These are phyloP conservation scores for Scylla paramamosain DNA, from an alignment of 1,140 invertebrate genomes.

Conservation along the genomic window DNA sequence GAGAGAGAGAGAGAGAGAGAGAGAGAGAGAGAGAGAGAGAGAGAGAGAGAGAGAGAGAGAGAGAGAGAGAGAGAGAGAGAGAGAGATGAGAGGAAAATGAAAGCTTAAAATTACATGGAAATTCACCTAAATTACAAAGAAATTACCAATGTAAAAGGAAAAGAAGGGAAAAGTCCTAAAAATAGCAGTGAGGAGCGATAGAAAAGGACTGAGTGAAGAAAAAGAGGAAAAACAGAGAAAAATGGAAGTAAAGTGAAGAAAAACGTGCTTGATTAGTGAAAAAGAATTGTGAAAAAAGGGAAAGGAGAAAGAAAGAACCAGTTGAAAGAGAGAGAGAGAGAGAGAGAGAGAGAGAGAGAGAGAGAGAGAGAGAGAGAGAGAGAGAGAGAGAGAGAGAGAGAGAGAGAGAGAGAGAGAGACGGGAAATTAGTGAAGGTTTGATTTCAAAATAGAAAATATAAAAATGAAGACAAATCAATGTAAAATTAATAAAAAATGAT, in stretches of 20 bases:
- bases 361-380: not conserved
- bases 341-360: not conserved
- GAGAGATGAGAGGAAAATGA: no score
- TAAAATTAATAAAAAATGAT: not conserved
- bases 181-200: no score
- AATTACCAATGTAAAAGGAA: no score
- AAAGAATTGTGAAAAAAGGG: no score
- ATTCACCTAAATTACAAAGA: no score
- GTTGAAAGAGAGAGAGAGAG: not conserved
- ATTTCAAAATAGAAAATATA: not conserved
- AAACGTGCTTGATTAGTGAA: no score
- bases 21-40: not conserved
- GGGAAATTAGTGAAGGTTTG: not conserved
- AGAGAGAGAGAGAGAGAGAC: not conserved
- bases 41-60: not conserved
- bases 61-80: not conserved
- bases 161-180: no score
- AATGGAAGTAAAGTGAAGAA: not conserved
- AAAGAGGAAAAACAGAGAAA: not conserved
- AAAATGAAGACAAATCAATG: not conserved
- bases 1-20: constrained; percentile 17
- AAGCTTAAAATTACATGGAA: no score
- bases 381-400: not conserved
- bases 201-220: no score
- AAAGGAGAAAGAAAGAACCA: not conserved